Base-by-base conservation (phyloP, 2,888 invertebrate species). In the Polyploca ridens region DNA sequence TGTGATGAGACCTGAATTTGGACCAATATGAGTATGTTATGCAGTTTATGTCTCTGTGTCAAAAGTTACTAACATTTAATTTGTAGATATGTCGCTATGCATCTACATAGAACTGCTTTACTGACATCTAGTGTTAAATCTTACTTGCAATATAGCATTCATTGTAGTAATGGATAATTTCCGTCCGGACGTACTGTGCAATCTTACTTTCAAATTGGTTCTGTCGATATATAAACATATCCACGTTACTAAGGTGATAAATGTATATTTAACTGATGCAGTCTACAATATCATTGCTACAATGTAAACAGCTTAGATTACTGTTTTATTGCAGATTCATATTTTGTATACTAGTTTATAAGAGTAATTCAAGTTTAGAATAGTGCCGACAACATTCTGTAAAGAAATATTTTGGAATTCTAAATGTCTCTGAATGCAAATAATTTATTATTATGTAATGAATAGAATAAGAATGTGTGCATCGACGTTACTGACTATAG, bases 241-340 rank as follows among this genome's bases (percentile, higher is more conserved):
- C 84, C 81, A 78, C 71, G 70, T 75, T 74, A 71, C 66, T 75
- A 72, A 75, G 69, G 74, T 78, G 77, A 77, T 79, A 80, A 65
- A 62, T 63, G 62, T 62, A 41, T 66, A 66, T 68, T 54, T 63
- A 46, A 54, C 63, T 67, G 64, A 72, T 66, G 61, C 63, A 35
- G 38, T 27, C 16, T n/a, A 54, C 38, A 35, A 49, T 58, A 63
- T 65, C 58, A 71, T 70, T 69, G 69, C 73, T 70, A 70, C 70
- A 49, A 66, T 63, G 69, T 69, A 63, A 59, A 59, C 62, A 66
- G 33, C 62, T 65, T 64, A 77, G 69, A 73, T 70, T 74, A 70
- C 73, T 78, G 67, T 82, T 85, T 87, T 89, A 93, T 93, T 93
- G 93, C 93, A 93, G 93, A 93, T 93, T 93, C 93, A 93, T 93